Evolutionary conservation across 2,888 invertebrate species (phyloP).

Genomic region (Leptopilina myrica): DNA sequence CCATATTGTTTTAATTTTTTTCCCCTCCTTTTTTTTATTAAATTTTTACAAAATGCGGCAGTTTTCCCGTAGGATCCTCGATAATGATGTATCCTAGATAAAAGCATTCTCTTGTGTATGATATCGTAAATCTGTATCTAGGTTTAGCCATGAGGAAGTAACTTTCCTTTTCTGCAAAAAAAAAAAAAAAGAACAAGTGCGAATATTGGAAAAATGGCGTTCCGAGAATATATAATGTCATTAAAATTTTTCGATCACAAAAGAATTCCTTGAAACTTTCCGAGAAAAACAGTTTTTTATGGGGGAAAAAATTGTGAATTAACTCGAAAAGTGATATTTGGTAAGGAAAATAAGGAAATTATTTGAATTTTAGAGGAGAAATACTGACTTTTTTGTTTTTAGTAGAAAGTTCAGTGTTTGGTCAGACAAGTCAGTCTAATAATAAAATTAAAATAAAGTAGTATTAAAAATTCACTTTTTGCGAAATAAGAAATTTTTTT

Average conservation of each 20-base stretch:
- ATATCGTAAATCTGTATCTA: conserved; percentile 24
- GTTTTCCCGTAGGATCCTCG: not conserved
- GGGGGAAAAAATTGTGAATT: too few species aligned
- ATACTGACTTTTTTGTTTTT: not conserved
- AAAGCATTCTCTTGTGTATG: conserved; percentile 16
- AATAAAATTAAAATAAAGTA: too few species aligned
- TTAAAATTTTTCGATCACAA: not conserved
- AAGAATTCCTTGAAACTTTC: not conserved
- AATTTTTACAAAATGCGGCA: not conserved
- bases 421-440: too few species aligned
- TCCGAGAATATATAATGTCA: conserved; percentile 2
- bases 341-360: too few species aligned
- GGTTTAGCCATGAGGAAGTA: conserved; percentile 7
- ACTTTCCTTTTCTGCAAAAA: not conserved
- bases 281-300: not conserved
- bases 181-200: not conserved
- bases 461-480: too few species aligned
- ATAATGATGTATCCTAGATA: conserved; percentile 29
- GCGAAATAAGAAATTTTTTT: too few species aligned
- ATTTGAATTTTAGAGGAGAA: too few species aligned
- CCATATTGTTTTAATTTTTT: not conserved
- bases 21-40: not conserved
- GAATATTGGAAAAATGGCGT: not conserved
- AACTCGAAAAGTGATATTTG: too few species aligned
- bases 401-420: too few species aligned